A percentile compares a stretch with the other conserved stretches of the same genome.
These are phyloP conservation scores for Eupristina koningsbergeri DNA, from an alignment of 1,140 invertebrate genomes.

Conservation along the genomic window DNA sequence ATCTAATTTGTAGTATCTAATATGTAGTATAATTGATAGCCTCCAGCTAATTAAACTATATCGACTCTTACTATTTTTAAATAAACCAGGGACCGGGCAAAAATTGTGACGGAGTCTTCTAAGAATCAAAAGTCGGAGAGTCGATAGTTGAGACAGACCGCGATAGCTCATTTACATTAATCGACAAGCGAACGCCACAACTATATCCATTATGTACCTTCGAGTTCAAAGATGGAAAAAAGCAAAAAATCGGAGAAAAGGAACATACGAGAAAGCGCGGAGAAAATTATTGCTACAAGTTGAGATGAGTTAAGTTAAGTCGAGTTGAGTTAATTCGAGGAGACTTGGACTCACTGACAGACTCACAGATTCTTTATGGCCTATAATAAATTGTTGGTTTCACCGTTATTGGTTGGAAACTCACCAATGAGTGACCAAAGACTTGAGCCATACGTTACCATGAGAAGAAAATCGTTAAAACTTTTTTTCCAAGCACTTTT, in stretches of 20 bases:
- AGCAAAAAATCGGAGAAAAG: conserved; percentile 8
- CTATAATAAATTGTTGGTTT: conserved; percentile 31
- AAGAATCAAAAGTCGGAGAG: conserved; percentile 2
- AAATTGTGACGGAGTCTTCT: background rate
- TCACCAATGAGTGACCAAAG: background rate
- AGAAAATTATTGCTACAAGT: conserved; percentile 27
- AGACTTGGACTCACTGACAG: conserved; percentile 27
- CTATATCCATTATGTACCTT: conserved; percentile 28
- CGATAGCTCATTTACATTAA: conserved; percentile 40
- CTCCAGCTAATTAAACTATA: background rate
- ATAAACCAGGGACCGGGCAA: background rate
- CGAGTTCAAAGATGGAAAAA: conserved; percentile 1
- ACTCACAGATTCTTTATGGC: conserved; percentile 34
- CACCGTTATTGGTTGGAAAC: conserved; percentile 34
- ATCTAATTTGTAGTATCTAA: too few species aligned
- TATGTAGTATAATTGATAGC: background rate
- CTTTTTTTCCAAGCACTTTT: background rate
- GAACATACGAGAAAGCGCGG: conserved; percentile 15
- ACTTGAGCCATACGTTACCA: conserved; percentile 22
- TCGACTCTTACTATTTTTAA: background rate
- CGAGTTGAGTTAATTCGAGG: background rate
- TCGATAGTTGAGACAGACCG: too few species aligned
- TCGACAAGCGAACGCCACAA: background rate
- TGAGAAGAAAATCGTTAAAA: conserved; percentile 43
- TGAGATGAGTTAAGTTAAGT: background rate